These are phyloP conservation scores for Strigops habroptila DNA, from an alignment of 2,113 vertebrate genomes.

Conservation along the genomic window DNA sequence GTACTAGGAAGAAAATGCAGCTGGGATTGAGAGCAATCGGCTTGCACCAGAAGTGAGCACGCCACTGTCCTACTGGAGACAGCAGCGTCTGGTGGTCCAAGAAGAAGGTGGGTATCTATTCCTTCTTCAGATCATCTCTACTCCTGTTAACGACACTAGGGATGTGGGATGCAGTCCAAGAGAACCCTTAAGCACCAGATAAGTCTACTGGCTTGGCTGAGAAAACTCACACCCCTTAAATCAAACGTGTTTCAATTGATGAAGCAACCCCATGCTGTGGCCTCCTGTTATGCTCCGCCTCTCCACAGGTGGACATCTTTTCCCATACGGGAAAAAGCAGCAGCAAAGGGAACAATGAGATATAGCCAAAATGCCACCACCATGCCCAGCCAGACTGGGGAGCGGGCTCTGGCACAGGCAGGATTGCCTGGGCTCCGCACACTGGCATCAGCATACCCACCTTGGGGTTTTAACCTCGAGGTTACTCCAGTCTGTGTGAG, in stretches of 20 bases:
- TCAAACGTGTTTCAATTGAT: neutral
- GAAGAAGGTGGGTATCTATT: neutral
- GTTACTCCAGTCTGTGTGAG: neutral
- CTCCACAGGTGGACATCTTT: neutral
- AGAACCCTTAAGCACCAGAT: neutral
- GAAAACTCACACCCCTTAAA: neutral
- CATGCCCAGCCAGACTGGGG: neutral
- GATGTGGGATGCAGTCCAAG: neutral
- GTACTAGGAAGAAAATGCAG: neutral
- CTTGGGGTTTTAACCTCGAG: neutral
- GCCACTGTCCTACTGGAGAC: neutral
- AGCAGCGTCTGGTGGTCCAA: fast-evolving
- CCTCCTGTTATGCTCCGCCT: neutral
- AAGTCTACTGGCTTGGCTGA: neutral
- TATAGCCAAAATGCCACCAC: neutral
- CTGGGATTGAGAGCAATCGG: neutral
- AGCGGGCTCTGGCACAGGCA: neutral
- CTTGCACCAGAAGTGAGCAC: fast-evolving
- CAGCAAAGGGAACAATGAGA: neutral
- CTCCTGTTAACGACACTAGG: neutral
- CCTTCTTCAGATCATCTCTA: neutral
- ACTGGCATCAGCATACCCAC: fast-evolving
- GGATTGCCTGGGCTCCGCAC: neutral
- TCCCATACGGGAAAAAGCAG: neutral
- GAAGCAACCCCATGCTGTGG: neutral